Conservation (phyloP, 92 coral and sea anemone species). For the Phenganax subtilis region DNA sequence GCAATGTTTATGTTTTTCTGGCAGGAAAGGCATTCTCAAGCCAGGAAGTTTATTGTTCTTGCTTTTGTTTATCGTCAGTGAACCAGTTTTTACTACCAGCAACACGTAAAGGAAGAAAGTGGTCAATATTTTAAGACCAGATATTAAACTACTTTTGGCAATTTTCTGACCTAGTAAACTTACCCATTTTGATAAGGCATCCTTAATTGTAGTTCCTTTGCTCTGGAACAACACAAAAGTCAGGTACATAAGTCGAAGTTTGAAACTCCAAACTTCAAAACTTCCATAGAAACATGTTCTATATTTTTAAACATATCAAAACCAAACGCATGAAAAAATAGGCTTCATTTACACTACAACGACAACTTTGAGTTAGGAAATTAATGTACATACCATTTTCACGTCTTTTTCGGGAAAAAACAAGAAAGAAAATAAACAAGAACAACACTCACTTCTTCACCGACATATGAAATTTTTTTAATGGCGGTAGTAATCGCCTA, state of each 20-base stretch:
- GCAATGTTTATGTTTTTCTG: no score
- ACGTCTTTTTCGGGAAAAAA: constrained; percentile 6
- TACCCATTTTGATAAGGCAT: constrained; percentile 89
- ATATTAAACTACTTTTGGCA: no score
- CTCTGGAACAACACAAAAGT: constrained; percentile 45
- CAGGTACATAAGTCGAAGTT: neutral
- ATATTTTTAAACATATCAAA: neutral
- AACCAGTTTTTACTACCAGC: neutral
- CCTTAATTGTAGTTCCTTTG: constrained; percentile 96
- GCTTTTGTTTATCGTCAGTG: neutral
- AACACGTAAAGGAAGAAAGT: no score
- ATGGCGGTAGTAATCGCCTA: neutral
- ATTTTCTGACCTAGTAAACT: constrained; percentile 22
- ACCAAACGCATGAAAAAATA: neutral
- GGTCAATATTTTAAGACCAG: no score
- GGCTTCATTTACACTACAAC: neutral
- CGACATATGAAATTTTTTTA: neutral
- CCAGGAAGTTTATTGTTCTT: no score
- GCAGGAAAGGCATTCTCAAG: no score
- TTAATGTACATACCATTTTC: constrained; percentile 13
- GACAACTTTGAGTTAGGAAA: neutral
- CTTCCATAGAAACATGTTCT: neutral
- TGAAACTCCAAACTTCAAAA: neutral
- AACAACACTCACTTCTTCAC: neutral
- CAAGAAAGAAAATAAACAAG: neutral